These are phyloP conservation scores for Drosophila repleta DNA, from an alignment of 1,140 invertebrate genomes.

Conservation along the genomic window DNA sequence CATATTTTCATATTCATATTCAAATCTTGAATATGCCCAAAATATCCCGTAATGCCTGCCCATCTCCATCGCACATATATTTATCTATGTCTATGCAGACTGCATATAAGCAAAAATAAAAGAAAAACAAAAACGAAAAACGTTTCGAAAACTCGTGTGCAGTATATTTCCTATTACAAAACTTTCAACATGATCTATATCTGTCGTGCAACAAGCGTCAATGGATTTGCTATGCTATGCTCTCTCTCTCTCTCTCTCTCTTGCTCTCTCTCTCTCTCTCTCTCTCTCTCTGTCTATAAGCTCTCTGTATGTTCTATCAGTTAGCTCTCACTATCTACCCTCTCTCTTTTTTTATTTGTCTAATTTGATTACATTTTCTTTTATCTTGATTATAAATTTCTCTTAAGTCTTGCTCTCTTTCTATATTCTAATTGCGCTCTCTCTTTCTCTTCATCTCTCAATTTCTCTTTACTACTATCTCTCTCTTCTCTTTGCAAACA, in stretches of 20 bases:
- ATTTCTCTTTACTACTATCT: neutral
- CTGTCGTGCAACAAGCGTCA: neutral
- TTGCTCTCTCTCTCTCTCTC: constrained; percentile 17
- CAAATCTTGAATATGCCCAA: too few species aligned
- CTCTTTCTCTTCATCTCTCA: neutral
- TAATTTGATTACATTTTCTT: constrained; percentile 1
- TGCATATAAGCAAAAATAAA: neutral
- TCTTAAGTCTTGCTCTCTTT: constrained; percentile 2
- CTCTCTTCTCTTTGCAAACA: constrained; percentile 2
- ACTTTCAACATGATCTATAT: neutral
- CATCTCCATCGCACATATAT: too few species aligned
- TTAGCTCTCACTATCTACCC: constrained; percentile 27
- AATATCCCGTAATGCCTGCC: too few species aligned
- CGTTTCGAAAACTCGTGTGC: neutral
- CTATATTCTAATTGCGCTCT: neutral
- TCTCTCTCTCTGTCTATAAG: neutral
- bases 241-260: constrained; percentile 13
- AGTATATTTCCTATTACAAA: constrained; percentile 1
- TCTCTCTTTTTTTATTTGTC: too few species aligned
- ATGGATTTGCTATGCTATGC: neutral
- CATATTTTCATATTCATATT: too few species aligned
- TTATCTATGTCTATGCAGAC: neutral
- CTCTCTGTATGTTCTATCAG: neutral
- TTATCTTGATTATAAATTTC: constrained; percentile 7
- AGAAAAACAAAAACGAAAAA: neutral